Evolutionary conservation across 2,888 invertebrate genomes (phyloP).

Genomic region (Drosophila putrida): DNA sequence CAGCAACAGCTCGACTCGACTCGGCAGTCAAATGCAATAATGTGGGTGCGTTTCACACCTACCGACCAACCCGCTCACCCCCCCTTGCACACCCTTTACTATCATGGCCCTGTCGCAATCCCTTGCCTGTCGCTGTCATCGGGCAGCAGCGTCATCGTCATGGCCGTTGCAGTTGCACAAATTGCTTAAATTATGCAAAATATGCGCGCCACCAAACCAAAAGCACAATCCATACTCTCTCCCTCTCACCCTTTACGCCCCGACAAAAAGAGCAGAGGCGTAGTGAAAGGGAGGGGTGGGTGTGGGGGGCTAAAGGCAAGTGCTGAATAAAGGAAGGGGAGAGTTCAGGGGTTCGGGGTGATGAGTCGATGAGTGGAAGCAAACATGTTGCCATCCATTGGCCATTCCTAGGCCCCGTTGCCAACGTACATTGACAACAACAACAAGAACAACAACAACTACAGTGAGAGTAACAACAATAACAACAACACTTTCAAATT

Average conservation of each 20-base stretch:
- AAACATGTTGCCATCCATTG: slow-evolving; percentile 46
- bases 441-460: slow-evolving; percentile 16
- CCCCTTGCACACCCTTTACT: neutral
- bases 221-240: slow-evolving; percentile 54
- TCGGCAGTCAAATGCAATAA: slow-evolving; percentile 61
- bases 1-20: slow-evolving; percentile 18
- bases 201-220: slow-evolving; percentile 76
- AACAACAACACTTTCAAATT: slow-evolving; percentile 75
- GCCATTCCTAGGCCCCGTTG: slow-evolving; percentile 49
- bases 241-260: neutral
- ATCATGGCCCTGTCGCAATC: slow-evolving; percentile 17
- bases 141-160: slow-evolving; percentile 30
- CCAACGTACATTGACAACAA: slow-evolving; percentile 50
- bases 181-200: slow-evolving; percentile 83
- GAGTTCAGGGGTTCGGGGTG: slow-evolving; percentile 3
- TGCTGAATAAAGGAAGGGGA: neutral
- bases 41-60: slow-evolving; percentile 65
- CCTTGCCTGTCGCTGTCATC: slow-evolving; percentile 54
- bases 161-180: slow-evolving; percentile 71
- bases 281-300: neutral
- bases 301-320: neutral
- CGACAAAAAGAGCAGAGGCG: neutral
- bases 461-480: slow-evolving; percentile 37
- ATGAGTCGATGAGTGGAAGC: slow-evolving; percentile 16
- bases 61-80: neutral